Conservation (phyloP, 2,888 invertebrate species). For the Polia nebulosa region DNA sequence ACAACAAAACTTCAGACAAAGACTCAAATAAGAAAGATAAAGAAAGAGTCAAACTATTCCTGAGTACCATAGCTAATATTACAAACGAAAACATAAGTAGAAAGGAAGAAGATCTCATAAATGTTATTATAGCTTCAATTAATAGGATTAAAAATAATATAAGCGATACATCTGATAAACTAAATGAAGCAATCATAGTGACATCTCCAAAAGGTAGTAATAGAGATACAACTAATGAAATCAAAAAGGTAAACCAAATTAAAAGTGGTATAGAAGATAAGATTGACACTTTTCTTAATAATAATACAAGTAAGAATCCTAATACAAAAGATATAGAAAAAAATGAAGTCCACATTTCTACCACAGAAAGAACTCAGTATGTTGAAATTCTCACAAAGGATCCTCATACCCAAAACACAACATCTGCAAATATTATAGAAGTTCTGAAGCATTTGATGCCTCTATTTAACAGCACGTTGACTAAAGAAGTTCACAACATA, state of each 20-base stretch:
- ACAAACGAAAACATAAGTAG: slow-evolving; percentile 76
- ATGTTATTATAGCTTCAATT: slow-evolving; percentile 86
- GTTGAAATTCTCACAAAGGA: slow-evolving; percentile 86
- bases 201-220: slow-evolving; percentile 69
- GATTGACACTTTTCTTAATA: slow-evolving; percentile 67
- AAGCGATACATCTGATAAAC: slow-evolving; percentile 73
- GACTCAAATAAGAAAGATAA: slow-evolving; percentile 73
- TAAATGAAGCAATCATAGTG: slow-evolving; percentile 86
- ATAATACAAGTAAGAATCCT: slow-evolving; percentile 47
- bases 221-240: slow-evolving; percentile 57
- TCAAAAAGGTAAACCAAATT: slow-evolving; percentile 72
- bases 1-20: slow-evolving; percentile 75
- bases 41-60: slow-evolving; percentile 91
- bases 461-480: slow-evolving; percentile 82
- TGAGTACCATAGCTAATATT: slow-evolving; percentile 90
- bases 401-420: slow-evolving; percentile 80
- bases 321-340: slow-evolving; percentile 53
- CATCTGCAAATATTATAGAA: slow-evolving; percentile 84
- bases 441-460: slow-evolving; percentile 88
- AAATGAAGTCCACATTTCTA: slow-evolving; percentile 52
- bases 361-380: slow-evolving; percentile 77
- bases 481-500: slow-evolving; percentile 85
- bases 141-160: slow-evolving; percentile 86
- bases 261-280: slow-evolving; percentile 84
- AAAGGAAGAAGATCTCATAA: slow-evolving; percentile 83